These are phyloP conservation scores for Drosophila meridionalis DNA, from an alignment of 2,888 invertebrate genomes.

Conservation along the genomic window DNA sequence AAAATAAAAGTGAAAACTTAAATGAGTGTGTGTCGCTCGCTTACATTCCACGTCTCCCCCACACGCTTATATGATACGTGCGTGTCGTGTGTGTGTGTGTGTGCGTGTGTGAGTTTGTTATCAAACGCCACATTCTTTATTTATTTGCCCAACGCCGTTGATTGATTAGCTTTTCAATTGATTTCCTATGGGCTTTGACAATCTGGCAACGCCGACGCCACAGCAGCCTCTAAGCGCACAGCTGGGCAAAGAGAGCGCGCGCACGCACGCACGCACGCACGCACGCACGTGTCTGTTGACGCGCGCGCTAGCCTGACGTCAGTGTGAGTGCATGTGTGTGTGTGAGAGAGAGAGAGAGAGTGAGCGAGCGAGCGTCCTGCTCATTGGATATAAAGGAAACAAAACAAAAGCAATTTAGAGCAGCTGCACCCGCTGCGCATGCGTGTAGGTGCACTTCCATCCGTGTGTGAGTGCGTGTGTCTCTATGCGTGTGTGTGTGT, in stretches of 20 bases:
- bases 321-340: constrained; percentile 13
- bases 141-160: constrained; percentile 63
- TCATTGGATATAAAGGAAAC: constrained; percentile 30
- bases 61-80: not conserved
- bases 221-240: constrained; percentile 23
- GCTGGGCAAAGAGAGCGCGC: constrained; percentile 11
- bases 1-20: constrained; percentile 75
- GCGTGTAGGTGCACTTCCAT: constrained; percentile 13
- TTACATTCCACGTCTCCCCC: constrained; percentile 22
- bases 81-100: not conserved
- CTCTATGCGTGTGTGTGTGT: not conserved
- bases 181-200: constrained; percentile 32
- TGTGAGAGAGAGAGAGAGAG: not conserved
- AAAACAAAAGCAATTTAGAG: constrained; percentile 52
- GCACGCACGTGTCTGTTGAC: constrained; percentile 8
- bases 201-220: constrained; percentile 39
- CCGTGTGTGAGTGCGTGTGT: constrained; percentile 3
- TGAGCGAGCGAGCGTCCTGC: constrained; percentile 31
- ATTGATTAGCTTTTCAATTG: constrained; percentile 66
- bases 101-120: constrained; percentile 42
- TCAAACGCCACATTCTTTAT: constrained; percentile 69
- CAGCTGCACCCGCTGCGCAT: constrained; percentile 51
- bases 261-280: constrained; percentile 6
- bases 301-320: not conserved
- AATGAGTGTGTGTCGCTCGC: constrained; percentile 41